Conservation (phyloP, 2,888 invertebrate species). For the Epinotia bilunana region DNA sequence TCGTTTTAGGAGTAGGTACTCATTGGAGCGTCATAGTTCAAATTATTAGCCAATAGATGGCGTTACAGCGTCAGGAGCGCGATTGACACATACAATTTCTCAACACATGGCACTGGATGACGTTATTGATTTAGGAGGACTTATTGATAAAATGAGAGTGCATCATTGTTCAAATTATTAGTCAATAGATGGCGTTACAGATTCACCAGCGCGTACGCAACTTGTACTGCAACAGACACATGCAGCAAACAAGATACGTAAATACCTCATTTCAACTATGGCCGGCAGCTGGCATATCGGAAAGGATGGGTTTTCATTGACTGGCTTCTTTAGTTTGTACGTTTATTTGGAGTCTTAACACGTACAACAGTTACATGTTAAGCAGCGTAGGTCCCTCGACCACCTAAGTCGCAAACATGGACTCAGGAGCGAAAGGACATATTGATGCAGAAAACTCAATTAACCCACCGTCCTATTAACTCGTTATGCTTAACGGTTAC, state of each 20-base stretch:
- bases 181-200: not conserved
- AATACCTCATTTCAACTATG: too few species aligned
- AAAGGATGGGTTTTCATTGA: not conserved
- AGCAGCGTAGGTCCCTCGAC: not conserved
- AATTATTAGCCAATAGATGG: too few species aligned
- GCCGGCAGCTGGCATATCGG: not conserved
- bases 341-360: not conserved
- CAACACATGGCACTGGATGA: not conserved
- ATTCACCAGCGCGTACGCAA: too few species aligned
- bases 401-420: conserved; percentile 3
- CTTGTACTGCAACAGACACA: too few species aligned
- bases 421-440: conserved; percentile 3
- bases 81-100: not conserved
- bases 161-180: not conserved
- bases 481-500: conserved; percentile 37
- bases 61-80: too few species aligned
- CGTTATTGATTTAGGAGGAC: too few species aligned
- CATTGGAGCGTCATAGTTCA: too few species aligned
- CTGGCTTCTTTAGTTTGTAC: not conserved
- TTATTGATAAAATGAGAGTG: too few species aligned
- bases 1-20: too few species aligned
- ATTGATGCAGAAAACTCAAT: conserved; percentile 22
- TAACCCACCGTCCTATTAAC: conserved; percentile 23
- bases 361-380: not conserved
- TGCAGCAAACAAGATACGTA: not conserved